Evolutionary conservation across 2,888 invertebrate genomes (phyloP), one percentile per base, ranked within the genome.

Genomic region (Alsophila aescularia): DNA sequence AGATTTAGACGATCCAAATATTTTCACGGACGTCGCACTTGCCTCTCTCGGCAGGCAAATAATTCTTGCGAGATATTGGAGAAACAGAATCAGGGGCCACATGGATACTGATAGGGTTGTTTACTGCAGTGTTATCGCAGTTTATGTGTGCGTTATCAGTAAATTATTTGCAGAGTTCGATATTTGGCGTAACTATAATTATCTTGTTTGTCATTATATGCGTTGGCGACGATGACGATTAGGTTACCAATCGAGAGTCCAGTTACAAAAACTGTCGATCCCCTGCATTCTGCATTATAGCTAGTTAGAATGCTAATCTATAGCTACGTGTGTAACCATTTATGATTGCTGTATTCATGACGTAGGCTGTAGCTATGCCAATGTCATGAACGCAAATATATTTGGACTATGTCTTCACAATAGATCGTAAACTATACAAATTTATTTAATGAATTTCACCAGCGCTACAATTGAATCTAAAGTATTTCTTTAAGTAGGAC

Each of bases 1-100:
- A 66, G 77, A 88, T 85, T 83, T 90, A 89, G 88, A 85, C 79
- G 85, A 69, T 74, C 84, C 83, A 81, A 87, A 88, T 89, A 87
- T 84, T 88, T 87, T 83, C 84, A 85, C 81, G 87, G 83, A 70
- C 85, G 83, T 73, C 85, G 85, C 84, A 76, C 85, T 83, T 79
- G 76, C 75, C 69, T 73, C 73, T 67, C 69, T 67, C 67, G 64
- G 64, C 62, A 69, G 36, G 64, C 70, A 64, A 72, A 73, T 69
- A 64, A 70, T 68, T 69, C 57, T 60, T 60, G 58, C 53, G 18
- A 54, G 9, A 27, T 43, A 41, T 39, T 44, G 37, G n/a, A 18
- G 31, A 40, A 51, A 52, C 31, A 21, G 45, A 31, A 32, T 47
- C 40, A 27, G 34, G 21, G 18, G 41, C 15, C 29, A 43, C 43